A percentile compares a stretch with the other conserved stretches of the same genome.
phyloP scores from a whole-genome alignment of 1,140 invertebrate species.

The Drosophila watanabei region DNA sequence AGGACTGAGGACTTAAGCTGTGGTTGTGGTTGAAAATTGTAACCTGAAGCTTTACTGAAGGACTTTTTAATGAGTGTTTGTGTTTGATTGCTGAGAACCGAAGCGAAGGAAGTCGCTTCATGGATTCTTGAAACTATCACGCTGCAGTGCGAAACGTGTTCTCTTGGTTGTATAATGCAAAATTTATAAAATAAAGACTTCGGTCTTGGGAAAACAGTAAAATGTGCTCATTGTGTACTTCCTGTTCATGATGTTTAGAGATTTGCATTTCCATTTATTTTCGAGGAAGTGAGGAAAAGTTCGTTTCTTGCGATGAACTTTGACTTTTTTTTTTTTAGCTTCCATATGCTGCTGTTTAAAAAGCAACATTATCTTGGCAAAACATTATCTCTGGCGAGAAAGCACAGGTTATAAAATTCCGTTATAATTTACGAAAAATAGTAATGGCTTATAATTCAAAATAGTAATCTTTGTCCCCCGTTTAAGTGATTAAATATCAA shows the following conservation, averaged over 20 bases:
- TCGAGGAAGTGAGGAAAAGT: not conserved
- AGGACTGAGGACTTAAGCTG: conserved; percentile 57
- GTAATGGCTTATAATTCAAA: not conserved
- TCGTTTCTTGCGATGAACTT: too few species aligned
- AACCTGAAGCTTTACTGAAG: conserved; percentile 73
- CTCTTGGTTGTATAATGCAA: not conserved
- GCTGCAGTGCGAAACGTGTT: conserved; percentile 26
- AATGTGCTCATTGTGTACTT: conserved; percentile 13
- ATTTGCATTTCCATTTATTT: not conserved
- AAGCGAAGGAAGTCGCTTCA: conserved; percentile 37
- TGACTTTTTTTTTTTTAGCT: too few species aligned
- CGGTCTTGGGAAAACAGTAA: not conserved
- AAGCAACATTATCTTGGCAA: too few species aligned
- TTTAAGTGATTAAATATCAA: conserved; percentile 3
- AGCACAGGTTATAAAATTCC: too few species aligned
- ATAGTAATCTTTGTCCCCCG: not conserved
- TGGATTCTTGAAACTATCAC: conserved; percentile 16
- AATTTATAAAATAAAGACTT: conserved; percentile 11
- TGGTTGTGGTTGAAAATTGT: conserved; percentile 73
- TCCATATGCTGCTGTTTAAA: too few species aligned
- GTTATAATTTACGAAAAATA: too few species aligned
- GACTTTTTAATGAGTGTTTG: conserved; percentile 80
- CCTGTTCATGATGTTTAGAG: not conserved
- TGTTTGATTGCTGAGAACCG: conserved; percentile 60
- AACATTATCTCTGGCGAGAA: too few species aligned